Conservation (phyloP, 2,888 invertebrate genomes). For the Eurytoma adleriae region DNA sequence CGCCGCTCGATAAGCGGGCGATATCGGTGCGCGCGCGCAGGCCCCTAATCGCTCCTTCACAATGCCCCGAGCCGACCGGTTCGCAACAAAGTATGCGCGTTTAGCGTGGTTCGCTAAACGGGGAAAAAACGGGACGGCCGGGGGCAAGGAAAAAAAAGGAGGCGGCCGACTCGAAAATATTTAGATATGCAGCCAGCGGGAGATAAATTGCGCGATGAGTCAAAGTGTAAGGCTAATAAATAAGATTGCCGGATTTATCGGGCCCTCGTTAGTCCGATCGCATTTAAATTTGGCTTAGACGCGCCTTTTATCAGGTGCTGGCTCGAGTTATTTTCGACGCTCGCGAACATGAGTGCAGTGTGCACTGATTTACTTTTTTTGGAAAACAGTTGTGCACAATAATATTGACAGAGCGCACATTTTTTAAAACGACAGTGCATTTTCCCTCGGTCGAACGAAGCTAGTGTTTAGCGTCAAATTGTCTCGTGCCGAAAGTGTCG, state of each 20-base stretch:
- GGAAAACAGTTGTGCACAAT: no score
- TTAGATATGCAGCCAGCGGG: conserved; percentile 31
- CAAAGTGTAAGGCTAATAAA: conserved; percentile 19
- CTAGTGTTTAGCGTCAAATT: not conserved
- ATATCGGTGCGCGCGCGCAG: conserved; percentile 9
- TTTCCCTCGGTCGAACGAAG: no score
- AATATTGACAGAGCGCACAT: no score
- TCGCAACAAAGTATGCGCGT: conserved; percentile 13
- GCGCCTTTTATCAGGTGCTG: no score
- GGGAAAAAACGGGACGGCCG: not conserved
- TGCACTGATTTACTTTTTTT: no score
- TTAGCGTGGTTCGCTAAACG: not conserved
- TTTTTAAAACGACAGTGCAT: no score
- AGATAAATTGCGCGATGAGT: conserved; percentile 23
- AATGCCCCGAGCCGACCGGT: not conserved
- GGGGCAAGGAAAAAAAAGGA: not conserved
- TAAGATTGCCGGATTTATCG: conserved; percentile 8
- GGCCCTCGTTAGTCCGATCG: no score
- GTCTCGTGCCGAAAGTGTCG: not conserved
- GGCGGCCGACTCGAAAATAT: conserved; percentile 29
- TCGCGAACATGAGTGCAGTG: no score
- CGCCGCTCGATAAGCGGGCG: conserved; percentile 42
- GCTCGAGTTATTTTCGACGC: no score
- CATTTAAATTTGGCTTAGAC: no score
- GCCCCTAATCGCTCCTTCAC: conserved; percentile 19